Base-by-base conservation (phyloP, 1,140 invertebrate species). In the Drosophila paulistorum region DNA sequence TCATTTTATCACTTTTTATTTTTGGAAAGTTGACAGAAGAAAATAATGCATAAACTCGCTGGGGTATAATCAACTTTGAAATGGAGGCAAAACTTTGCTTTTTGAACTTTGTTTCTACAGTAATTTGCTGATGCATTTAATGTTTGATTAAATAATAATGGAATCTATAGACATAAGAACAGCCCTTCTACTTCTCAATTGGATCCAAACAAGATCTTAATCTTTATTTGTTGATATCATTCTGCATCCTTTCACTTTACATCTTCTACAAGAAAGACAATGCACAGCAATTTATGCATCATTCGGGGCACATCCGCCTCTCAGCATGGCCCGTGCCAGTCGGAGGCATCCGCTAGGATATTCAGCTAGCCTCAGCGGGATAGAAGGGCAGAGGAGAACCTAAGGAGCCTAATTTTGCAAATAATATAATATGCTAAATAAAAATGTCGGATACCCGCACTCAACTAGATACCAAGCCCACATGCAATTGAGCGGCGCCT, bases 381-480 rank as follows among this genome's bases (percentile, higher is more conserved):
- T 26, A 67, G 68, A 41, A 23, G 55, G 57, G 7, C 9, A 17
- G 55, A 48, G 20, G 20, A 30, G 60, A 77, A 17, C 17, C 17
- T 17, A 17, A 74, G 76, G 80, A 87, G 83, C 77, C 83, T 87
- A 87, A 89, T 87, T 84, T 84, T 45, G 74, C 64, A 87, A 77
- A 86, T 87, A 79, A 86, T 83, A 83, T 82, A 86, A 86, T 87
- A 83, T 79, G 83, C 83, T 77, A 69, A 83, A 77, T 71, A 74
- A 71, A 81, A 83, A 75, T 54, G 60, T 66, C 59, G 79, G 67
- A 82, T 68, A 68, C 58, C 33, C 17, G 33, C 48, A 30, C 60
- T 66, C 45, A 45, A 60, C 35, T 39, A 42, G 62, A 54, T 39
- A 33, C 39, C 13, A n/a, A 37, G n/a, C 35, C 57, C 10, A 26